These are phyloP conservation scores for Catharus fuscescens DNA, from an alignment of 2,113 vertebrate species.

Conservation along the genomic window DNA sequence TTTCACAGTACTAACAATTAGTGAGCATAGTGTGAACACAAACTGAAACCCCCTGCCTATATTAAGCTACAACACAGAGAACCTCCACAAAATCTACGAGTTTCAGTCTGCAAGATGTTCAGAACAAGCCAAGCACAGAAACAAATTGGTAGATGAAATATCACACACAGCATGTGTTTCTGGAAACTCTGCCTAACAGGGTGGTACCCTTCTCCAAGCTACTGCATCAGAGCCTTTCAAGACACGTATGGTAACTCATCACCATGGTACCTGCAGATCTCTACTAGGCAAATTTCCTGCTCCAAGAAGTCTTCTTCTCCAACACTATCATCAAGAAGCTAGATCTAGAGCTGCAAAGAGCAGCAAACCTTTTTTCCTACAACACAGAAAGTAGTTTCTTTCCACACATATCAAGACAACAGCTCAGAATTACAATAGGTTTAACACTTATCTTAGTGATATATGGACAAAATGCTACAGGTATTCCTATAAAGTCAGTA, in stretches of 20 bases:
- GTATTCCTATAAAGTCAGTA: background rate
- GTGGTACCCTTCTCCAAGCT: background rate
- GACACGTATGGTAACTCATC: background rate
- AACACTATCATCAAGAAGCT: background rate
- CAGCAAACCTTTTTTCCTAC: background rate
- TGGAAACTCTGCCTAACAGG: background rate
- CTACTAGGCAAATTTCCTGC: background rate
- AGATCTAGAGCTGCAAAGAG: background rate
- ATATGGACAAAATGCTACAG: fast-evolving
- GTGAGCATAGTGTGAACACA: background rate
- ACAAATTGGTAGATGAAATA: background rate
- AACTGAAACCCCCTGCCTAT: background rate
- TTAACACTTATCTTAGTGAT: background rate
- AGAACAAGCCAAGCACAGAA: background rate
- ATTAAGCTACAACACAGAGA: background rate
- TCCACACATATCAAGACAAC: background rate
- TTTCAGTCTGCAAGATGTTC: background rate
- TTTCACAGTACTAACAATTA: background rate
- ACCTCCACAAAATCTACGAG: background rate
- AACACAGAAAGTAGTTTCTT: background rate
- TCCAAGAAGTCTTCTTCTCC: background rate
- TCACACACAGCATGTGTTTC: background rate
- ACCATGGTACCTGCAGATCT: background rate
- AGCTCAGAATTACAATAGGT: background rate
- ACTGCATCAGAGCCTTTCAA: background rate